Conservation (phyloP, 2,113 vertebrate species). For the Passer montanus region DNA sequence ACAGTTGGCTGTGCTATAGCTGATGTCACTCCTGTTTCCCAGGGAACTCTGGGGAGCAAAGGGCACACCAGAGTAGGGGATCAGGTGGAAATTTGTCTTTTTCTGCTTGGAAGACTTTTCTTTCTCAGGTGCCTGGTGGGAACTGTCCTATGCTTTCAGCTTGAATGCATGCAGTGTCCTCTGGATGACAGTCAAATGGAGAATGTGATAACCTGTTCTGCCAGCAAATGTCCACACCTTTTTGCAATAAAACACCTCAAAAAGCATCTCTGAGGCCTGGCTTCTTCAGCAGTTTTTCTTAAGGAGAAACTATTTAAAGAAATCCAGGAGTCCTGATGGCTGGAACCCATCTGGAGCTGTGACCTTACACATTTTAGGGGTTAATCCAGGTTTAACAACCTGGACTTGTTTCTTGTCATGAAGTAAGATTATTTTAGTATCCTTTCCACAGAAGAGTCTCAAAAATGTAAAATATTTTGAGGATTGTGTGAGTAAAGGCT, state of each 20-base stretch:
- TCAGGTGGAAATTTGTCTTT: conserved; percentile 10
- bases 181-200: conserved; percentile 48
- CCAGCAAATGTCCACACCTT: conserved; percentile 46
- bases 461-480: neutral
- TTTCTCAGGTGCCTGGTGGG: conserved; percentile 62
- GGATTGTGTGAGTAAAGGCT: neutral
- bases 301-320: neutral
- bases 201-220: conserved; percentile 56
- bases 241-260: conserved; percentile 64
- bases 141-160: conserved; percentile 47
- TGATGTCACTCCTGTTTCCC: neutral
- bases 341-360: neutral
- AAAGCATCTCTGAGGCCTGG: neutral
- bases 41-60: conserved; percentile 9
- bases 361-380: neutral
- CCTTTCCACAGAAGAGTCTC: neutral
- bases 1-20: conserved; percentile 49
- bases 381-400: neutral
- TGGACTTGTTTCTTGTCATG: neutral
- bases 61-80: neutral
- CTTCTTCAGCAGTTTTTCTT: neutral
- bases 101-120: conserved; percentile 22
- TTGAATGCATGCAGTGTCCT: conserved; percentile 56
- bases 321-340: neutral
- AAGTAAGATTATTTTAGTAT: neutral